Percentiles rank a stretch among this genome's conserved stretches.
Conservation (phyloP, 1,140 invertebrate genomes). For the Chlorops oryzae region DNA sequence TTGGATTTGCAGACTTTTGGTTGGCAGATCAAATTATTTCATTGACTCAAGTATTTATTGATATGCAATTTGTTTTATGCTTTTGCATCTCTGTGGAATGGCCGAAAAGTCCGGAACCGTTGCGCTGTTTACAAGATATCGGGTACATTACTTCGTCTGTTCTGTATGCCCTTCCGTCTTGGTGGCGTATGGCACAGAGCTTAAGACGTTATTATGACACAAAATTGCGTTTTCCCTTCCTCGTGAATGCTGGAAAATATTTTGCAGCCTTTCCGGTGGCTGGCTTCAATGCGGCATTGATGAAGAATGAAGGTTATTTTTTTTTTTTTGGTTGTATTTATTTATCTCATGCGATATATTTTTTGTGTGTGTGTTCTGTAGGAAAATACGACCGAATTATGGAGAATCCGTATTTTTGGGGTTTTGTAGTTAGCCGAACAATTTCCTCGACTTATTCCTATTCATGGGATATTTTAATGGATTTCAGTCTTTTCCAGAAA, state of each 20-base stretch:
- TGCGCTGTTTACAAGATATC: too few species aligned
- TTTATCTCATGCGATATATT: too few species aligned
- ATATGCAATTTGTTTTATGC: constrained; percentile 72
- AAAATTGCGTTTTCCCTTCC: constrained; percentile 59
- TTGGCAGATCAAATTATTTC: constrained; percentile 87
- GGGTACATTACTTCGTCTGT: too few species aligned
- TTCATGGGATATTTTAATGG: constrained; percentile 92
- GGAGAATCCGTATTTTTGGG: constrained; percentile 72
- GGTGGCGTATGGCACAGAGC: constrained; percentile 84
- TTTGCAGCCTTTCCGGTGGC: constrained; percentile 74
- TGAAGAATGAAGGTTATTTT: too few species aligned
- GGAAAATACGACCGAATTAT: too few species aligned
- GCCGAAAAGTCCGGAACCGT: too few species aligned
- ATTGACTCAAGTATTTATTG: constrained; percentile 66
- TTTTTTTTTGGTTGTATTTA: too few species aligned
- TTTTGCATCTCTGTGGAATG: constrained; percentile 81
- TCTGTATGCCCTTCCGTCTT: constrained; percentile 79
- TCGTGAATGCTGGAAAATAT: constrained; percentile 79
- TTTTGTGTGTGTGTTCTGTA: too few species aligned
- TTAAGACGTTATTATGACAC: constrained; percentile 66
- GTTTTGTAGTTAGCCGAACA: constrained; percentile 67
- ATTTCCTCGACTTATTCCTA: constrained; percentile 77
- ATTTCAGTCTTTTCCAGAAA: constrained; percentile 89
- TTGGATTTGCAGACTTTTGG: constrained; percentile 91
- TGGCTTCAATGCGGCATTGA: constrained; percentile 48